These are phyloP conservation scores for Mungos mungo DNA, from an alignment of 2,113 vertebrate genomes.

Conservation along the genomic window DNA sequence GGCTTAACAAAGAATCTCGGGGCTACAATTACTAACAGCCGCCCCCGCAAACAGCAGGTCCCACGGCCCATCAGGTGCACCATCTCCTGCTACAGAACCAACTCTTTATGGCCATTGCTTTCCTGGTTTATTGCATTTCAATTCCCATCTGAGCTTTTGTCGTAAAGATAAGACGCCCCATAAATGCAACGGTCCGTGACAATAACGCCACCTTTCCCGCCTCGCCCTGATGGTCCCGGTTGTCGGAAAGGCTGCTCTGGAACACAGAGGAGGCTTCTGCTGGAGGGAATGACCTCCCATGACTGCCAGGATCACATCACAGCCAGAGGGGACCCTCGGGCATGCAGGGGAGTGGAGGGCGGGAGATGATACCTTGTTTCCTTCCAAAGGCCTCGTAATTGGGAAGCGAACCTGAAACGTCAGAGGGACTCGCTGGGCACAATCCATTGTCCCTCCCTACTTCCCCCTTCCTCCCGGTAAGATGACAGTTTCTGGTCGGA, in stretches of 20 bases:
- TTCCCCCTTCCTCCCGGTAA: background rate
- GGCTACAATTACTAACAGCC: background rate
- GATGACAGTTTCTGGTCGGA: background rate
- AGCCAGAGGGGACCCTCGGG: background rate
- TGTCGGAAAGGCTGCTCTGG: background rate
- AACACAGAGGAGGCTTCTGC: background rate
- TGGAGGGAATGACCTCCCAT: background rate
- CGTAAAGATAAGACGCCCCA: constrained; percentile 67
- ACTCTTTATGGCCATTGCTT: background rate
- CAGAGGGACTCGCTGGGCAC: background rate
- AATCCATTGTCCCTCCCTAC: background rate
- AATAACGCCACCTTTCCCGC: background rate
- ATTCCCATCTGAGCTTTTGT: background rate
- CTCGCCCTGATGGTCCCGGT: background rate
- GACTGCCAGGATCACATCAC: background rate
- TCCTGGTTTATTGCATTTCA: background rate
- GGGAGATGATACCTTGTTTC: background rate
- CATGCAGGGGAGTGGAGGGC: background rate
- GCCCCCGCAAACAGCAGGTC: accelerated
- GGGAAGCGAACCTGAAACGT: background rate
- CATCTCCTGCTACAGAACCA: background rate
- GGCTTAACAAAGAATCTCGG: background rate
- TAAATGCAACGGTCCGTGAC: constrained; percentile 57
- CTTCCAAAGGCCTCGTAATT: background rate
- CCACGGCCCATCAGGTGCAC: background rate